Evolutionary conservation across 2,888 invertebrate species (phyloP).

Genomic region (Ganaspis brasiliensis): DNA sequence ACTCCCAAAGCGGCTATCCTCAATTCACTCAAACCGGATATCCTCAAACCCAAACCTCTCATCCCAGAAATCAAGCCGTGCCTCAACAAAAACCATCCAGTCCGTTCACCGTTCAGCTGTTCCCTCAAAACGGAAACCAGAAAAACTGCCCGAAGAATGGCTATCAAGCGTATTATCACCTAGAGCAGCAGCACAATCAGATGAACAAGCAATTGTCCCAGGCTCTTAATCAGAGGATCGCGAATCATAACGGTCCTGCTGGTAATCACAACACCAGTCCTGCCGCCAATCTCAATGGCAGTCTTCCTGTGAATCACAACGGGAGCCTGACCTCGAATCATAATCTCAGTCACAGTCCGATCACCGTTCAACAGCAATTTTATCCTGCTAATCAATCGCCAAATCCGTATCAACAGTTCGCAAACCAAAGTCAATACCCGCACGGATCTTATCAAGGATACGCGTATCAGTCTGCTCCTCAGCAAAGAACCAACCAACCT

Average conservation of each 20-base stretch:
- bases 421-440: conserved; percentile 67
- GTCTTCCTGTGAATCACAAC: not conserved
- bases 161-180: conserved; percentile 75
- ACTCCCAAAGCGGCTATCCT: conserved; percentile 74
- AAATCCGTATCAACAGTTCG: conserved; percentile 73
- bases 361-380: conserved; percentile 76
- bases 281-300: not conserved
- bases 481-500: conserved; percentile 72
- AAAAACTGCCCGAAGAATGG: conserved; percentile 68
- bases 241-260: conserved; percentile 61
- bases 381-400: conserved; percentile 72
- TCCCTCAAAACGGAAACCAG: conserved; percentile 74
- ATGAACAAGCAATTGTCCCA: conserved; percentile 76
- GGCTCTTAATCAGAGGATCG: not conserved
- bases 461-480: conserved; percentile 70
- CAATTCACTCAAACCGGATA: conserved; percentile 61
- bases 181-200: conserved; percentile 79
- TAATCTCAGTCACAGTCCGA: conserved; percentile 70
- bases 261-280: not conserved
- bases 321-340: conserved; percentile 15
- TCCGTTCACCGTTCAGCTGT: conserved; percentile 74
- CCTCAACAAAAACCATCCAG: conserved; percentile 77
- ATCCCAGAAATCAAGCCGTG: conserved; percentile 73
- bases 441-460: conserved; percentile 70
- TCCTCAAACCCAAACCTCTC: conserved; percentile 72